Evolutionary conservation across 1,140 invertebrate species (phyloP).

Genomic region (Trichonephila inaurata): DNA sequence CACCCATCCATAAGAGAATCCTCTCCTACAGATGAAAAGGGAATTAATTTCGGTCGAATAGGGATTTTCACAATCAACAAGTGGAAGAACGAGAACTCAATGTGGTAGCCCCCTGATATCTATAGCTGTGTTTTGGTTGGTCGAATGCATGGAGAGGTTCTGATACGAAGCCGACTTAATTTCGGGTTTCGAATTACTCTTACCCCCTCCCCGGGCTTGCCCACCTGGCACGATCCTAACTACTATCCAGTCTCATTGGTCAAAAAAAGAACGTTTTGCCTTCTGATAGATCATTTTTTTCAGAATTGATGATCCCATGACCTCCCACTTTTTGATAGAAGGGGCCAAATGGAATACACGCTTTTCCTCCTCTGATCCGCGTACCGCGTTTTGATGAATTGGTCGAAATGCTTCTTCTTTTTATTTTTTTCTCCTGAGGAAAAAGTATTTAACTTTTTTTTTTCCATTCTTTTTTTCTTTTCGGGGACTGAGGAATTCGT

Average conservation of each 20-base stretch:
- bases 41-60: not conserved
- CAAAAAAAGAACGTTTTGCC: slow-evolving; percentile 57
- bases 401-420: slow-evolving; percentile 45
- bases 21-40: not conserved
- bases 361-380: slow-evolving; percentile 5
- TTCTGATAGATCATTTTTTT: slow-evolving; percentile 65
- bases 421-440: not conserved
- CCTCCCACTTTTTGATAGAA: slow-evolving; percentile 63
- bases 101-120: slow-evolving; percentile 43
- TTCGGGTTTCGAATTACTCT: slow-evolving; percentile 72
- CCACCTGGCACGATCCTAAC: slow-evolving; percentile 74
- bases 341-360: slow-evolving; percentile 38
- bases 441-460: not conserved
- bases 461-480: not conserved
- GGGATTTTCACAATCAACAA: not conserved
- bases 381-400: slow-evolving; percentile 52
- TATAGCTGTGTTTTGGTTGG: slow-evolving; percentile 49
- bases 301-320: slow-evolving; percentile 70
- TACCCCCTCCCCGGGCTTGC: not conserved
- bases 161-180: slow-evolving; percentile 66
- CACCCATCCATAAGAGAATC: not conserved
- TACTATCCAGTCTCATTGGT: slow-evolving; percentile 68
- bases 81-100: not conserved
- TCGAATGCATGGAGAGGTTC: slow-evolving; percentile 42
- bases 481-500: slow-evolving; percentile 55